Evolutionary conservation across 2,888 invertebrate genomes (phyloP), one percentile per base, ranked within the genome.

Genomic region (Philereme transversata): DNA sequence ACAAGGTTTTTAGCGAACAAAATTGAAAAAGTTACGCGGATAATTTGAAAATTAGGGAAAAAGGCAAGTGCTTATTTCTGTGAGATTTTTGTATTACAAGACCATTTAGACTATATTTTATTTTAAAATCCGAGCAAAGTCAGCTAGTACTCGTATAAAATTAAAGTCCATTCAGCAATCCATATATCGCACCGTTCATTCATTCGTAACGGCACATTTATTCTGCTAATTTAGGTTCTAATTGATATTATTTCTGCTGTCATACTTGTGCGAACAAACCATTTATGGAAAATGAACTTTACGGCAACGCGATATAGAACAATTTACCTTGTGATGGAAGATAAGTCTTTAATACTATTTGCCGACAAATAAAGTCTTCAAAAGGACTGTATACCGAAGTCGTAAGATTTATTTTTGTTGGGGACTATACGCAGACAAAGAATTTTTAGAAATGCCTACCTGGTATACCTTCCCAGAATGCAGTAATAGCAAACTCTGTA

Each of bases 381-480:
- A 72, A 71, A 64, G 45, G 52, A 65, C 73, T 59, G 54, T 76
- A 62, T 11, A 0, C 0, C 0, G 4, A 4, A 69, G 65, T 11
- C 40, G 61, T 69, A 73, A 73, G 53, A 44, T 50, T 69, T 50
- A 47, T 11, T 46, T 50, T 34, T 22, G 10, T 54, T 56, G 22
- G 0, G 0, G 5, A 4, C 1, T 35, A 54, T 62, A 54, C 69
- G 54, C 67, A 79, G 76, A 88, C 85, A 87, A 90, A 83, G 84
- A 81, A 79, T 76, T 75, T 76, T 76, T 76, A 72, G 71, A 71
- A 76, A 67, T 76, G 76, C 77, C 86, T 90, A 90, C 90, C 90
- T 91, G 88, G 70, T 68, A 72, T 84, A 84, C 88, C 90, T 91
- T 92, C 91, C 84, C 78, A 84, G 91, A 90, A 92, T 75, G 74